Conservation (phyloP, 2,888 invertebrate genomes). For the Stictocephala bisonia region DNA sequence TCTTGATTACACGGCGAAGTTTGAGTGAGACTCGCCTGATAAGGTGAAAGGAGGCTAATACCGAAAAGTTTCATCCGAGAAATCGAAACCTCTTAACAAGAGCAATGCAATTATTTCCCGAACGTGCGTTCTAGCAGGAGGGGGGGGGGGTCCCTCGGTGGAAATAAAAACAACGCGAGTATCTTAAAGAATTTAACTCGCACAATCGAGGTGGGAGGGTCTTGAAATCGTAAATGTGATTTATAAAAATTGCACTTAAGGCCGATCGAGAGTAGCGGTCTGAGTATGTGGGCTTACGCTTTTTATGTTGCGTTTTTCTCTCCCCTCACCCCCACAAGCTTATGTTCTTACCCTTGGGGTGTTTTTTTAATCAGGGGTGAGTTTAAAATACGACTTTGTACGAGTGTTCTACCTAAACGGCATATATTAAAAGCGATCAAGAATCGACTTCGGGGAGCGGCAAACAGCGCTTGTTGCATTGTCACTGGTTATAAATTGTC, state of each 20-base stretch:
- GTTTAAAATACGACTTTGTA: constrained; percentile 50
- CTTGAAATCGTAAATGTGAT: constrained; percentile 58
- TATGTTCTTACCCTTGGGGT: constrained; percentile 47
- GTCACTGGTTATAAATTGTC: no score
- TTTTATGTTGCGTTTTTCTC: constrained; percentile 48
- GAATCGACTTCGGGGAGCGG: constrained; percentile 6
- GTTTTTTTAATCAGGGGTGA: constrained; percentile 50
- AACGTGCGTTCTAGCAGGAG: constrained; percentile 32
- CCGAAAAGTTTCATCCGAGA: constrained; percentile 15
- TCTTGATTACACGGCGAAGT: no score
- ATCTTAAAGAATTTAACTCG: constrained; percentile 59
- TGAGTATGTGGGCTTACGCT: constrained; percentile 52
- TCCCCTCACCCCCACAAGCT: constrained; percentile 47
- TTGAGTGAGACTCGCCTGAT: no score
- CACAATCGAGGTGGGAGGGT: constrained; percentile 32
- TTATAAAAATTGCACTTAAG: constrained; percentile 59
- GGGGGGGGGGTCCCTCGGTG: constrained; percentile 53
- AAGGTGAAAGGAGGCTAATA: constrained; percentile 23
- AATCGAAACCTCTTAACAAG: constrained; percentile 42
- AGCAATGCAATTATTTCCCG: constrained; percentile 38
- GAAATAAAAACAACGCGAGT: constrained; percentile 59
- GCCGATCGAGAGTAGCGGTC: constrained; percentile 55
- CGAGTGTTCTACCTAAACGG: constrained; percentile 38
- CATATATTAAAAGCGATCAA: constrained; percentile 40
- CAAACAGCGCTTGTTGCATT: neutral